Conservation (phyloP, 2,113 vertebrate species). For the Elanoides forficatus region DNA sequence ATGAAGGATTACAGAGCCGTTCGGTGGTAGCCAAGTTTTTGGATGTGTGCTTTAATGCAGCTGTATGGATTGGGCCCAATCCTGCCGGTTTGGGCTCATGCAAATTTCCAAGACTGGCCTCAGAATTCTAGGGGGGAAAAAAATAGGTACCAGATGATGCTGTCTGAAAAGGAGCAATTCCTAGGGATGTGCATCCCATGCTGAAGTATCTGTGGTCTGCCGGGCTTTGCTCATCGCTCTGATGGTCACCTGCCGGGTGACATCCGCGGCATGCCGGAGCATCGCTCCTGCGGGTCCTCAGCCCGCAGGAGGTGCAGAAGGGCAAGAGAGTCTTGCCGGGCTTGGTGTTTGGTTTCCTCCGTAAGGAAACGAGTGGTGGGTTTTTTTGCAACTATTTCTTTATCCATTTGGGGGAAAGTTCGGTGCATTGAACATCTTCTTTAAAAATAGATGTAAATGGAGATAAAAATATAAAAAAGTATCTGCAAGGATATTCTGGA, state of each 20-base stretch:
- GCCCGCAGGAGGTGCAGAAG: background rate
- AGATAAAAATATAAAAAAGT: background rate
- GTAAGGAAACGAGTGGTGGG: accelerated
- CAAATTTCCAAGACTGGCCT: background rate
- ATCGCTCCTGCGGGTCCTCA: background rate
- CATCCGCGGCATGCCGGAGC: accelerated
- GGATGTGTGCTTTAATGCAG: background rate
- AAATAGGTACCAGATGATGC: background rate
- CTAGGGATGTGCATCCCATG: background rate
- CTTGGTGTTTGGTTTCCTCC: background rate
- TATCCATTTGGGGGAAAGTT: background rate
- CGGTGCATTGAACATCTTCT: background rate
- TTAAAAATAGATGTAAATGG: background rate
- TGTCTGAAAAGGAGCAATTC: background rate
- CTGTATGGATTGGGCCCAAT: background rate
- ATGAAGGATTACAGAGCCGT: background rate
- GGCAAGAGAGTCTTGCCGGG: background rate
- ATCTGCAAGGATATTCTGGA: background rate
- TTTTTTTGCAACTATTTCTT: background rate
- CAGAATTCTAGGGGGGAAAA: no score
- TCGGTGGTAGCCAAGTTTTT: background rate
- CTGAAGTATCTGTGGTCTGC: background rate
- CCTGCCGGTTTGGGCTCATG: background rate
- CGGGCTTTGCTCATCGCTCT: background rate
- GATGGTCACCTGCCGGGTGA: background rate